Conservation (phyloP, 2,888 invertebrate genomes). For the Orthosia incerta region DNA sequence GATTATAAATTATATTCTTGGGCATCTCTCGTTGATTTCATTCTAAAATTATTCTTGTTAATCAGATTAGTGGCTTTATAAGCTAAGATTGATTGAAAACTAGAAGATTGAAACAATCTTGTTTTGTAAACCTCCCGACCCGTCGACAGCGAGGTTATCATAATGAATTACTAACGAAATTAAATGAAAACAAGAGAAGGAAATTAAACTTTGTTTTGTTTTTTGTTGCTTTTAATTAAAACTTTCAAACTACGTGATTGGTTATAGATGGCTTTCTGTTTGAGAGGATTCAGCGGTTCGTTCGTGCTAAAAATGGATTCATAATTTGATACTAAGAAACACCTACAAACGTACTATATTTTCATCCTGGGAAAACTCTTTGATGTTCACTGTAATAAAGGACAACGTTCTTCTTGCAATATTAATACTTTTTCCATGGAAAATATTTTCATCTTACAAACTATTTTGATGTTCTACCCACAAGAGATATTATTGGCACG, state of each 20-base stretch:
- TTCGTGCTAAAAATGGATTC: not conserved
- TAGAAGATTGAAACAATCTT: slow-evolving; percentile 45
- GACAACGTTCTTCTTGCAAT: not conserved
- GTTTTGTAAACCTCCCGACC: slow-evolving; percentile 42
- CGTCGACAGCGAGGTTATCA: slow-evolving; percentile 40
- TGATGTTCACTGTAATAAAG: not conserved
- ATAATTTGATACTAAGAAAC: not conserved
- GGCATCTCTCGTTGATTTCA: slow-evolving; percentile 23
- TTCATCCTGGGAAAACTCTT: not conserved
- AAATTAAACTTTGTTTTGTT: slow-evolving; percentile 41
- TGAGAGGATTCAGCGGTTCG: not conserved
- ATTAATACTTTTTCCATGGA: slow-evolving; percentile 12
- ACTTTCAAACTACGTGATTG: slow-evolving; percentile 37
- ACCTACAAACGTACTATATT: not conserved
- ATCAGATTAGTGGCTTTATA: slow-evolving; percentile 45
- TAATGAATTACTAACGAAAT: slow-evolving; percentile 54
- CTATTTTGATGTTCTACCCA: slow-evolving; percentile 22
- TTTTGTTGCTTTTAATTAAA: slow-evolving; percentile 47
- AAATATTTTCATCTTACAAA: slow-evolving; percentile 27
- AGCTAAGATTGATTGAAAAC: slow-evolving; percentile 52
- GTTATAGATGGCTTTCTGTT: slow-evolving; percentile 31
- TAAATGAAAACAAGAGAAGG: slow-evolving; percentile 51
- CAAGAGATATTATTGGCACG: slow-evolving; percentile 33
- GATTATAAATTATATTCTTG: slow-evolving; percentile 36
- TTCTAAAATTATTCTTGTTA: slow-evolving; percentile 35